Evolutionary conservation across 2,888 invertebrate species (phyloP).

Genomic region (Bellardia bayeri): DNA sequence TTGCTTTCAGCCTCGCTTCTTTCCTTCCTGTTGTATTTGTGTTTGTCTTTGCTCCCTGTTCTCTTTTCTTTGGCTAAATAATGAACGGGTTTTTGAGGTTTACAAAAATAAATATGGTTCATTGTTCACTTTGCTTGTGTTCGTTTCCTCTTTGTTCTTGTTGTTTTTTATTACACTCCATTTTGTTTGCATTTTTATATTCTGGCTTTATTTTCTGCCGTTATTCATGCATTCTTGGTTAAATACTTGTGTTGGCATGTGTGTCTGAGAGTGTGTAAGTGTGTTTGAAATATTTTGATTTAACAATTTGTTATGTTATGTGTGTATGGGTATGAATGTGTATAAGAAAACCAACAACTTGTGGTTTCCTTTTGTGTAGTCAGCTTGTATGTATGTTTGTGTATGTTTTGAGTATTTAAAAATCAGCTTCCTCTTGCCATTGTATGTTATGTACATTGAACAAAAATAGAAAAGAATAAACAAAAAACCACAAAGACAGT

Average conservation of each 20-base stretch:
- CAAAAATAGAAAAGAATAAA: constrained; percentile 11
- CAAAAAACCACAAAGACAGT: constrained; percentile 39
- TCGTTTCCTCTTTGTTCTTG: constrained; percentile 23
- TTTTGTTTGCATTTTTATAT: constrained; percentile 39
- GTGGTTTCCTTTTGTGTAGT: constrained; percentile 46
- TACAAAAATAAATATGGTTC: constrained; percentile 38
- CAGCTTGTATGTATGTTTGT: not conserved
- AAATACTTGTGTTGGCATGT: not conserved
- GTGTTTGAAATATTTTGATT: constrained; percentile 45
- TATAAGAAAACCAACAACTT: constrained; percentile 23
- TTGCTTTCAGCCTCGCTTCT: constrained; percentile 2
- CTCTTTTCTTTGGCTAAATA: constrained; percentile 40
- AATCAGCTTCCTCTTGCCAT: constrained; percentile 28
- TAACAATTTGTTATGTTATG: constrained; percentile 15
- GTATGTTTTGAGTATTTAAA: constrained; percentile 15
- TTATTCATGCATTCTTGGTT: not conserved
- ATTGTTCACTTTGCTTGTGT: constrained; percentile 55
- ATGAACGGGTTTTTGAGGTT: constrained; percentile 63
- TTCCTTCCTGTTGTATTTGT: not conserved
- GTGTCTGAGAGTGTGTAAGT: no score
- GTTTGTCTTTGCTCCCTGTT: constrained; percentile 9
- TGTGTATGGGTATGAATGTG: not conserved
- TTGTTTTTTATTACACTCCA: not conserved
- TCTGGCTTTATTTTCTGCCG: not conserved
- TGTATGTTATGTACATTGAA: not conserved